Conservation (phyloP, 2,797 vertebrate genomes). For the Acanthurus leucopareius region DNA sequence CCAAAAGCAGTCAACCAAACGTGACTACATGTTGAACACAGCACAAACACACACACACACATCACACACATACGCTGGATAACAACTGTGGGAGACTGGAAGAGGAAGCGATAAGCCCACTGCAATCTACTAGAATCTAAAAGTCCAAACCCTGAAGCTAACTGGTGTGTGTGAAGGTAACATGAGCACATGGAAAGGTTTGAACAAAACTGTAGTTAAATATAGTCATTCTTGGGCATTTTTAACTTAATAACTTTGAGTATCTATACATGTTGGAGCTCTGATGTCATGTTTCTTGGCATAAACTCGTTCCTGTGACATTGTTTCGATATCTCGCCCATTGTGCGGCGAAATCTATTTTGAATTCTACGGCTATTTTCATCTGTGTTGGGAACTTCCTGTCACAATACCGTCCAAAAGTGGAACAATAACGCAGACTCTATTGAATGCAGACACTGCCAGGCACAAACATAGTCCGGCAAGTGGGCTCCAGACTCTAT, state of each 20-base stretch:
- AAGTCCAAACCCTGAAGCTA: slow-evolving; percentile 22
- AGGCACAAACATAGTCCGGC: slow-evolving; percentile 16
- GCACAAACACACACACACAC: slow-evolving; percentile 29
- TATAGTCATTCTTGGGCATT: neutral
- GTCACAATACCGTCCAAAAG: slow-evolving; percentile 32
- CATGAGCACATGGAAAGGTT: slow-evolving; percentile 12
- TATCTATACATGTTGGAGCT: neutral
- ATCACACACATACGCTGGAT: slow-evolving; percentile 4
- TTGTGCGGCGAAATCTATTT: slow-evolving; percentile 46
- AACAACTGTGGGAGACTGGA: slow-evolving; percentile 66
- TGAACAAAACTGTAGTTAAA: neutral
- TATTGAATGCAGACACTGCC: slow-evolving; percentile 45
- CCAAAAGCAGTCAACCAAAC: slow-evolving; percentile 48
- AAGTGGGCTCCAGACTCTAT: slow-evolving; percentile 68
- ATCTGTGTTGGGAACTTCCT: slow-evolving; percentile 59
- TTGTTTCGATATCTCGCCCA: slow-evolving; percentile 49
- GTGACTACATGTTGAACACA: slow-evolving; percentile 60
- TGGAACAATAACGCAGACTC: slow-evolving; percentile 62
- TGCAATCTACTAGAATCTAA: slow-evolving; percentile 38
- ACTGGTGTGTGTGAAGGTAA: slow-evolving; percentile 16
- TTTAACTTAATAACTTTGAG: neutral
- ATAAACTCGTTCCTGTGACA: slow-evolving; percentile 32
- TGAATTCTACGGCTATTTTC: slow-evolving; percentile 54
- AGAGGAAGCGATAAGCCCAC: slow-evolving; percentile 52
- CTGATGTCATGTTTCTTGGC: slow-evolving; percentile 21